Evolutionary conservation across 1,140 invertebrate species (phyloP).

Genomic region (Protaetia brevitarsis): DNA sequence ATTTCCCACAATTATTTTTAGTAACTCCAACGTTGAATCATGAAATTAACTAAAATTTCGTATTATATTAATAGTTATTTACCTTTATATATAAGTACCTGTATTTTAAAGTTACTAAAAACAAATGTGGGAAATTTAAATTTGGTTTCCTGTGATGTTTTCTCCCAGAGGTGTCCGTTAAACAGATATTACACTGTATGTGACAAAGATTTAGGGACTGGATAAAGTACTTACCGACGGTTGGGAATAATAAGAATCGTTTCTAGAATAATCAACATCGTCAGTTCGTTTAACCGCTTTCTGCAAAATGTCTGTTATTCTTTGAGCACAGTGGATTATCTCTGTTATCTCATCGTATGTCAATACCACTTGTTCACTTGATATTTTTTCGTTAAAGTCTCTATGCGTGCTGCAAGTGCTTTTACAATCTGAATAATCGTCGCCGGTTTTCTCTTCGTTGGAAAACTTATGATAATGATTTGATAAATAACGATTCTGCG

Average conservation of each 20-base stretch:
- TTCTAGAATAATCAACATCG: conserved; percentile 36
- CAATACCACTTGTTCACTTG: conserved; percentile 38
- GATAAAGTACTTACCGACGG: conserved; percentile 22
- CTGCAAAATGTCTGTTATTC: conserved; percentile 41
- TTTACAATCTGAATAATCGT: conserved; percentile 42
- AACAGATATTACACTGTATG: too few species aligned
- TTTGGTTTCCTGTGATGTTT: too few species aligned
- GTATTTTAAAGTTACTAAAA: too few species aligned
- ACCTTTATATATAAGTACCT: too few species aligned
- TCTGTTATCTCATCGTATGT: conserved; percentile 44
- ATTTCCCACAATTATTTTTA: too few species aligned
- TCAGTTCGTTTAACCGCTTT: conserved; percentile 38
- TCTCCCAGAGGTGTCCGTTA: too few species aligned
- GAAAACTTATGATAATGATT: conserved; percentile 36
- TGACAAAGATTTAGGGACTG: too few species aligned
- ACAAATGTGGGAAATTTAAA: too few species aligned
- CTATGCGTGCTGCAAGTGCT: conserved; percentile 43
- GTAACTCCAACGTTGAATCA: too few species aligned
- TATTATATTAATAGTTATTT: too few species aligned
- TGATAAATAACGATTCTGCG: conserved; percentile 41
- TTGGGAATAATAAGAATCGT: conserved; percentile 43
- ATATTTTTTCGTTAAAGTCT: conserved; percentile 42
- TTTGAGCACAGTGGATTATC: conserved; percentile 38
- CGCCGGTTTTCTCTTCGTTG: conserved; percentile 35
- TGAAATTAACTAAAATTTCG: too few species aligned